Base-by-base conservation (phyloP, 2,888 invertebrate genomes). In the Dryobotodes eremita region DNA sequence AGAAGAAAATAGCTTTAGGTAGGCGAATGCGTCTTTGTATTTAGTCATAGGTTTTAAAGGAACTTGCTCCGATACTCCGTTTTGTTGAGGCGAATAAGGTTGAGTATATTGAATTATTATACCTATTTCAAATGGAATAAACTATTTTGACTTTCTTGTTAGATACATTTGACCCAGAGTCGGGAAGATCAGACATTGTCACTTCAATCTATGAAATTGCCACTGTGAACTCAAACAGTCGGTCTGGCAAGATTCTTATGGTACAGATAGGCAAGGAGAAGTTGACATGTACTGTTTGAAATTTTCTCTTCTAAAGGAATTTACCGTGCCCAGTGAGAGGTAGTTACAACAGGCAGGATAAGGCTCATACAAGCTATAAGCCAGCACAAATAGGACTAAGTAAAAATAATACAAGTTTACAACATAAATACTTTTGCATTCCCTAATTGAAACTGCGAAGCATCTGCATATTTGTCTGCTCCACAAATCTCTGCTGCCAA, bases 401-500 rank as follows among this genome's bases (percentile, higher is more conserved):
- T 57, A 17, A 70, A 17, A 36, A 17, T n/a, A 11, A 4, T 59
- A 23, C 17, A 6, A 59, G n/a, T n/a, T 70, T n/a, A 57, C 55
- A 17, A n/a, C 23, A n/a, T n/a, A 13, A 59, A 59, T 36, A 36
- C 7, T 55, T 36, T 53, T 48, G 74, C 59, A 59, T 61, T 46
- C 53, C 57, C 48, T 75, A 71, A 31, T 53, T 26, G 17, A n/a
- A 66, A 65, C 13, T 65, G 31, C n/a, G 36, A 26, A 46, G 50
- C 57, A 61, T 65, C 50, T 62, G 62, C 86, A 71, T 42, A 26
- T n/a, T 42, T 20, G 53, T 17, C 77, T 55, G 75, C 61, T 57
- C 66, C 79, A 79, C 75, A 74, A 50, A 86, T 82, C 83, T 26
- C 7, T 31, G 20, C 71, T 84, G 75, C 53, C 84, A 75, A 73